Conservation (phyloP, 2,797 vertebrate genomes). For the Tangara arthus region DNA sequence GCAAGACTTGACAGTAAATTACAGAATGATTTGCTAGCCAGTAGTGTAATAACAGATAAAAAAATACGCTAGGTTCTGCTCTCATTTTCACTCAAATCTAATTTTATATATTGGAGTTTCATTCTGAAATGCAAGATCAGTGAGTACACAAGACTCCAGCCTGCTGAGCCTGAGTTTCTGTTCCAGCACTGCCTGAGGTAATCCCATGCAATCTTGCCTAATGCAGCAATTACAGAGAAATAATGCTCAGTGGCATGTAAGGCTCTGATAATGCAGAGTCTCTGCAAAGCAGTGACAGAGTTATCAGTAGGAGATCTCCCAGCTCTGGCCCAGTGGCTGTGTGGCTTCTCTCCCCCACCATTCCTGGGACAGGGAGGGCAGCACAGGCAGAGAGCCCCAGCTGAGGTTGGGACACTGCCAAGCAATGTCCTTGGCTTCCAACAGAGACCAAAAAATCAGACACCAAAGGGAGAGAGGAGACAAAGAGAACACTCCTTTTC, state of each 20-base stretch:
- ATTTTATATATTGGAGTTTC: neutral
- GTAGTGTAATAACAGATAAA: neutral
- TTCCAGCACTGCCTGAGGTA: neutral
- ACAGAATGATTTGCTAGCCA: neutral
- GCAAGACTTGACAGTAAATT: neutral
- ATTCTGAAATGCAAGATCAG: neutral
- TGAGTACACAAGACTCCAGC: neutral
- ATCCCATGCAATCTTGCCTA: neutral
- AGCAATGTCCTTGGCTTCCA: neutral
- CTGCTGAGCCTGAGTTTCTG: neutral
- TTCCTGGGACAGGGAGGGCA: neutral
- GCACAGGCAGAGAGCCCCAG: neutral
- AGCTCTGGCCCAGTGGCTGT: neutral
- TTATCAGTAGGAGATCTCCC: neutral
- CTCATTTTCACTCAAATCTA: neutral
- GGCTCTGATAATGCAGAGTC: neutral
- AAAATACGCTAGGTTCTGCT: neutral
- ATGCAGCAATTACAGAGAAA: neutral
- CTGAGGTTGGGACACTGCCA: neutral
- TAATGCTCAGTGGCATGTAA: neutral
- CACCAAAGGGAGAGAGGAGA: neutral
- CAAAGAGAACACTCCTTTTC: neutral
- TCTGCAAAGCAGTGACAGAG: neutral
- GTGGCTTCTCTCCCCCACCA: neutral
- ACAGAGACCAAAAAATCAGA: neutral